Base-by-base conservation (phyloP, 2,797 vertebrate species). In the Propithecus perrieri region DNA sequence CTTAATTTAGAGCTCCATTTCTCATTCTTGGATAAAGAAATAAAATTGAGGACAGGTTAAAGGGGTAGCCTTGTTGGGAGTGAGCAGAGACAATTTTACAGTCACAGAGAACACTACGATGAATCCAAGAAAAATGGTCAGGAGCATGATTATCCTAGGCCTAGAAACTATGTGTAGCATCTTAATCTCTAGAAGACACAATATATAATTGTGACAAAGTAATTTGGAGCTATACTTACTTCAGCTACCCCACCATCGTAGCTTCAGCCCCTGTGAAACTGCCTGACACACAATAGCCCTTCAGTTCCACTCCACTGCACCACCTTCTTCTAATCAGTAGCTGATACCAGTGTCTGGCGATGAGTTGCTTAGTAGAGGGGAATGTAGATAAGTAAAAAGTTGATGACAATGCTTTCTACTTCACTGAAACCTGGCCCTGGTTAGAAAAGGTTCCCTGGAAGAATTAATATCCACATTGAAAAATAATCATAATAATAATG, bases 1-100 rank as follows among this genome's bases (percentile, higher is more conserved):
- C n/a, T 93, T 84, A 86, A 96, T 92, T 97, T 95, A 96, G 75
- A 97, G 46, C n/a, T 7, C 20, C 63, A 81, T 57, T 63, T 96
- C 69, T 97, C 50, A 84, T 89, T 96, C 85, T 93, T 71, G 46
- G 28, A 38, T 80, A 86, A 95, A 30, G 90, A 92, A 91, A 91
- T 85, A 46, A 88, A 85, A 90, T 2, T 78, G 76, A 95, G 22
- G 22, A n/a, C n/a, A 53, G 11, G 3, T 81, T 55, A 85, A 87
- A 94, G 41, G 90, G 18, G 55, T 46, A 57, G 22, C 46, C 63
- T 92, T 90, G 3, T 38, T 35, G 28, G 8, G 50, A 96, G 7
- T 84, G 55, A 95, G 55, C 38, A 90, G 41, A 89, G 5, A 30
- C 57, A 95, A 41, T 67, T 86, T 8, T 67, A 59, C 1, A 94